phyloP scores from a whole-genome alignment of 1,140 invertebrate species.

The Drosophila subobscura region DNA sequence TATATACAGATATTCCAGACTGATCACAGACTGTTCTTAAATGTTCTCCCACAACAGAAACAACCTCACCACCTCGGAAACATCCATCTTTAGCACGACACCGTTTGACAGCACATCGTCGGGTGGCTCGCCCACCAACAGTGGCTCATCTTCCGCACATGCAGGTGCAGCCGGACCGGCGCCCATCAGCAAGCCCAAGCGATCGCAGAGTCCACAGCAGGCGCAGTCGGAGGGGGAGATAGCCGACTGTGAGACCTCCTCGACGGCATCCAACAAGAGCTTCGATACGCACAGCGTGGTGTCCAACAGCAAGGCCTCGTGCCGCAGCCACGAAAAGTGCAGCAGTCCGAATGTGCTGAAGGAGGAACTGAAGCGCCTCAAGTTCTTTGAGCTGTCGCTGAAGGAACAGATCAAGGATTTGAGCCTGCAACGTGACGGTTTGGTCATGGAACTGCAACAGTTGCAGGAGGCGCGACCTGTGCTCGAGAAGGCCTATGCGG shows the following conservation, averaged over 20 bases:
- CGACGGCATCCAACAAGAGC: slow-evolving; percentile 78
- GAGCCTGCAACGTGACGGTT: slow-evolving; percentile 84
- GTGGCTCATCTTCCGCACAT: slow-evolving; percentile 27
- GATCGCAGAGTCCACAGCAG: slow-evolving; percentile 38
- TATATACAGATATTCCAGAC: too few relatives aligned
- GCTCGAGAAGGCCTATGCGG: slow-evolving; percentile 82
- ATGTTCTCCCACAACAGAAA: slow-evolving; percentile 33
- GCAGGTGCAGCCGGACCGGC: slow-evolving; percentile 44
- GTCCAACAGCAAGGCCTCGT: slow-evolving; percentile 71
- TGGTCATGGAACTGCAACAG: slow-evolving; percentile 84
- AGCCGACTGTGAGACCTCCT: slow-evolving; percentile 77
- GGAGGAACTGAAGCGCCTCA: slow-evolving; percentile 83
- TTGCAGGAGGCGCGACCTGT: slow-evolving; percentile 84
- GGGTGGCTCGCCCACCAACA: slow-evolving; percentile 51
- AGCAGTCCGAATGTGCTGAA: slow-evolving; percentile 71
- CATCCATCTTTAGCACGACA: slow-evolving; percentile 79
- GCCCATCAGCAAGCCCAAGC: slow-evolving; percentile 81
- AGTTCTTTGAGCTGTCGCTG: slow-evolving; percentile 83
- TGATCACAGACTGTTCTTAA: too few relatives aligned
- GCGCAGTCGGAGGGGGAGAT: slow-evolving; percentile 61
- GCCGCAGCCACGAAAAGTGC: slow-evolving; percentile 64
- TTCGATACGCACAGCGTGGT: slow-evolving; percentile 72
- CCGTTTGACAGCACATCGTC: slow-evolving; percentile 58
- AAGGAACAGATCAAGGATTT: slow-evolving; percentile 84
- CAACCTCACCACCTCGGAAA: slow-evolving; percentile 78